A percentile compares a stretch with the other conserved stretches of the same genome.
phyloP scores from a whole-genome alignment of 2,888 invertebrate genomes.

The Heliconius ismenius region DNA sequence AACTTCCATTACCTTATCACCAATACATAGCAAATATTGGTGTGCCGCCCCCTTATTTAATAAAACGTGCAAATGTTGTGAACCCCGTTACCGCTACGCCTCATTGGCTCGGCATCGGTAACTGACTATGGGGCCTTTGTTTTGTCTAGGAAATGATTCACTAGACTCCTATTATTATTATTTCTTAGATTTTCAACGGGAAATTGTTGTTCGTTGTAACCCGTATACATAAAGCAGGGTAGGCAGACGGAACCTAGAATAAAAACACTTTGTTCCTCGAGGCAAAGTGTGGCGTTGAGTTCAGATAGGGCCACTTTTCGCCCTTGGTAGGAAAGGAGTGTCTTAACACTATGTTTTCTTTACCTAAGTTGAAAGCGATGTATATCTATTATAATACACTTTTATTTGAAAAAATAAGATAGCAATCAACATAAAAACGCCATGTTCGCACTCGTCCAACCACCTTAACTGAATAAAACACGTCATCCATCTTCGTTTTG shows the following conservation, averaged over 20 bases:
- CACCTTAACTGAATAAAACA: slow-evolving; percentile 26
- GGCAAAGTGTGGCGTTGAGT: too few species aligned
- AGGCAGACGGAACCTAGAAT: neutral
- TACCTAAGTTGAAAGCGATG: too few species aligned
- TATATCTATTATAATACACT: neutral
- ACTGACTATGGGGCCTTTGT: slow-evolving; percentile 42
- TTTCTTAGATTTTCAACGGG: slow-evolving; percentile 22
- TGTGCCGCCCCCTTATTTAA: slow-evolving; percentile 42
- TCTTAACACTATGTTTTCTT: too few species aligned
- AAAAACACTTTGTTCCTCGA: neutral
- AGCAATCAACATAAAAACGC: slow-evolving; percentile 15
- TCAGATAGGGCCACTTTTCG: too few species aligned
- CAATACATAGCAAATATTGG: slow-evolving; percentile 48
- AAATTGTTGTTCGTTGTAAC: neutral
- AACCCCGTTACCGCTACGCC: slow-evolving; percentile 34
- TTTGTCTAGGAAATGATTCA: slow-evolving; percentile 39
- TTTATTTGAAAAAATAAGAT: neutral
- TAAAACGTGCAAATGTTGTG: slow-evolving; percentile 43
- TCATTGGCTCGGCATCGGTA: slow-evolving; percentile 41
- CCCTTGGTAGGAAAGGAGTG: too few species aligned
- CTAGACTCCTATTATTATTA: slow-evolving; percentile 25
- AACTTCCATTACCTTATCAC: slow-evolving; percentile 12
- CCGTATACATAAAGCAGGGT: neutral
- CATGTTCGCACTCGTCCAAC: slow-evolving; percentile 25
- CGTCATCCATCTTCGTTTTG: slow-evolving; percentile 30